Conservation (phyloP, 2,888 invertebrate species). For the Dusona sp. region DNA sequence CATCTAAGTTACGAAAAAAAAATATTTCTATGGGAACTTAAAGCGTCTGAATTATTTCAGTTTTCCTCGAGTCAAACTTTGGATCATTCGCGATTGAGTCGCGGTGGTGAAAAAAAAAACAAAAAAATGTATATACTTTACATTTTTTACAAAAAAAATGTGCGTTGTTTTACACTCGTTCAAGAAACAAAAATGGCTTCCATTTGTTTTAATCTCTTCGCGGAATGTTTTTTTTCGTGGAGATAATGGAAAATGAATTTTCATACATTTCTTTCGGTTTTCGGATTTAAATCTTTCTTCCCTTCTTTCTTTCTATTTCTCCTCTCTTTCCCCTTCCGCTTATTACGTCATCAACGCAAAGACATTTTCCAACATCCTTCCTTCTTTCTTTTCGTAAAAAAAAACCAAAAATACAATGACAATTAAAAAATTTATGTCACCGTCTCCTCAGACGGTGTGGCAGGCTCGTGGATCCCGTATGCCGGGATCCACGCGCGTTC, state of each 20-base stretch:
- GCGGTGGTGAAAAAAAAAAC: constrained; percentile 44
- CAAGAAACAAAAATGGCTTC: neutral
- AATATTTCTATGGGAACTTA: constrained; percentile 61
- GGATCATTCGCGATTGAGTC: constrained; percentile 58
- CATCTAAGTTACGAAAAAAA: neutral
- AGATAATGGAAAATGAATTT: constrained; percentile 13
- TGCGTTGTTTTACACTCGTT: neutral
- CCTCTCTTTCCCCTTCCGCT: too few species aligned
- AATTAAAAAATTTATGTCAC: constrained; percentile 58
- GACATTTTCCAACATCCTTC: neutral
- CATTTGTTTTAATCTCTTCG: neutral
- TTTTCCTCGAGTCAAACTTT: constrained; percentile 61
- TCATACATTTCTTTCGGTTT: neutral
- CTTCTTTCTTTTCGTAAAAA: neutral
- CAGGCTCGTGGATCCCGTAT: constrained; percentile 77
- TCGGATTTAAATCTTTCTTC: neutral
- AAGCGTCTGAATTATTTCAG: constrained; percentile 59
- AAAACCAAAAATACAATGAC: constrained; percentile 18
- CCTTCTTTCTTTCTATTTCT: neutral
- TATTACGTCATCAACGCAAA: neutral
- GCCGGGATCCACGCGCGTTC: constrained; percentile 82
- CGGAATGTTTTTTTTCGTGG: neutral
- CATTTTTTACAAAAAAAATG: constrained; percentile 9
- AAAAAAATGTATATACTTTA: constrained; percentile 12
- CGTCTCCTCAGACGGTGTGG: constrained; percentile 69